These are phyloP conservation scores for Hypomecis atomaria DNA, from an alignment of 2,888 invertebrate genomes.

Conservation along the genomic window DNA sequence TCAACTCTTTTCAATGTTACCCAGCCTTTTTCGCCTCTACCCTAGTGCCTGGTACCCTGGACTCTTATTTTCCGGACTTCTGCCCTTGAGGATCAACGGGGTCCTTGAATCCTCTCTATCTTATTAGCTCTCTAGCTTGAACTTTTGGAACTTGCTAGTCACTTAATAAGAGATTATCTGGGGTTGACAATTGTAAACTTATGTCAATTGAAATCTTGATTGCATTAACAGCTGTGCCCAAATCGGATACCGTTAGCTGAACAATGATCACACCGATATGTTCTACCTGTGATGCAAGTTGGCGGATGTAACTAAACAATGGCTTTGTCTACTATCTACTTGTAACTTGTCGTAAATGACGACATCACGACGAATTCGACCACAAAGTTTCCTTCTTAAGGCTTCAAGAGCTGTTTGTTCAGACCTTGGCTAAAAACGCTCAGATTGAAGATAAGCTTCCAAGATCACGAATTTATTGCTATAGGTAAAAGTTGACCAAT, in stretches of 20 bases:
- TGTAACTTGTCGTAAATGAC: conserved; percentile 44
- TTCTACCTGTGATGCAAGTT: conserved; percentile 33
- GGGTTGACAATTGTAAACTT: too few species aligned
- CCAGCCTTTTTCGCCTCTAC: too few species aligned
- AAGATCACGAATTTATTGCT: neutral
- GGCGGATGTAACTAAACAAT: conserved; percentile 53
- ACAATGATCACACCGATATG: conserved; percentile 20
- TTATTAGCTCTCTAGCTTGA: too few species aligned
- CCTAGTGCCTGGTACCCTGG: too few species aligned
- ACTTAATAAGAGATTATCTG: too few species aligned
- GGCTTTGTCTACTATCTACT: conserved; percentile 30
- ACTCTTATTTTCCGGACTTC: too few species aligned
- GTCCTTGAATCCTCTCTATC: too few species aligned
- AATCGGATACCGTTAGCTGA: conserved; percentile 14
- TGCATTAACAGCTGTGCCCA: neutral
- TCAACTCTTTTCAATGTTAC: too few species aligned
- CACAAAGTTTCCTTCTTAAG: conserved; percentile 23
- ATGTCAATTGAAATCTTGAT: neutral
- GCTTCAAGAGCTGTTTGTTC: neutral
- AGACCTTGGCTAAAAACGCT: conserved; percentile 18
- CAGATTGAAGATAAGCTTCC: conserved; percentile 12
- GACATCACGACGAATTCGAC: conserved; percentile 54
- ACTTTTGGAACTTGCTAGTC: too few species aligned
- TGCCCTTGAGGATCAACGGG: too few species aligned
- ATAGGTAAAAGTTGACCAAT: conserved; percentile 7